phyloP scores from a whole-genome alignment of 2,888 invertebrate species.

The Leptinotarsa juncta region DNA sequence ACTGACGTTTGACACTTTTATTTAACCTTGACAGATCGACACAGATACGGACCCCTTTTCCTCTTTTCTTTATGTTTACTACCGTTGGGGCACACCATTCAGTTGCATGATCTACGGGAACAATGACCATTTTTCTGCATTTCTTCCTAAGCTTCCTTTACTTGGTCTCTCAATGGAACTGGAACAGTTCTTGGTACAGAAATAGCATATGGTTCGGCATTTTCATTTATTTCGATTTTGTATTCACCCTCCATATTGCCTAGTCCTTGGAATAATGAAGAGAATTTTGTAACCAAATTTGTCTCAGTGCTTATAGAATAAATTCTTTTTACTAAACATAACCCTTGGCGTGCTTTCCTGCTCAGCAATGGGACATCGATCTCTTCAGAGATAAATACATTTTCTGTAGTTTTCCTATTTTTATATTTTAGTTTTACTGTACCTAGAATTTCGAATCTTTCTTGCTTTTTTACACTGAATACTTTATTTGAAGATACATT shows the following conservation, averaged over 20 bases:
- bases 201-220: conserved; percentile 25
- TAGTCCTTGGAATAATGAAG: conserved; percentile 80
- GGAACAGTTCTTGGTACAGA: conserved; percentile 32
- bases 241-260: conserved; percentile 67
- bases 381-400: not conserved
- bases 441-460: no score
- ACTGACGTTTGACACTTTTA: conserved; percentile 28
- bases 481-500: no score
- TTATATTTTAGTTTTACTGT: no score
- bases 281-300: conserved; percentile 24
- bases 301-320: conserved; percentile 29
- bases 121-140: conserved; percentile 32
- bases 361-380: not conserved
- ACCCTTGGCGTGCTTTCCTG: not conserved
- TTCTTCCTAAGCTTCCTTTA: conserved; percentile 26
- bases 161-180: conserved; percentile 22
- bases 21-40: conserved; percentile 29
- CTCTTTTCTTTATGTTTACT: conserved; percentile 23
- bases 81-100: conserved; percentile 31
- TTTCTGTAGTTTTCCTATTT: no score
- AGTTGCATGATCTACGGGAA: conserved; percentile 31
- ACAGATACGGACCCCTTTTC: conserved; percentile 29
- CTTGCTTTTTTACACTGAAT: no score
- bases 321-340: conserved; percentile 18
- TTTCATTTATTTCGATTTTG: conserved; percentile 27